Evolutionary conservation across 2,113 vertebrate species (phyloP), one percentile per base, ranked within the genome.

Genomic region (Tragulus kanchil): DNA sequence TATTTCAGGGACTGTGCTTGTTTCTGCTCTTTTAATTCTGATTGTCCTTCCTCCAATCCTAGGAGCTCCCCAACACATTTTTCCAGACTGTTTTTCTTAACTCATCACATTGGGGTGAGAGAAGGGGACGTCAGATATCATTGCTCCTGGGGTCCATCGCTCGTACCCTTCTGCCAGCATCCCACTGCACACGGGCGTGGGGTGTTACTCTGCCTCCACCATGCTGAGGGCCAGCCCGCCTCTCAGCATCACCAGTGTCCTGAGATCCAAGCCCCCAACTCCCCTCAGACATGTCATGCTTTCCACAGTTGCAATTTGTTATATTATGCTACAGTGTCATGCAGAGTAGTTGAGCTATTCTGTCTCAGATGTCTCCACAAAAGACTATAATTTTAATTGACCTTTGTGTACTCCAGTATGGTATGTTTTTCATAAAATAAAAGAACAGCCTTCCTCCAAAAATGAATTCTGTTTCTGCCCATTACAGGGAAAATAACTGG

Each of bases 351-450:
- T 54, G 13, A 31, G 8, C 64, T 54, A 6, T 23, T 84, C 25
- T 52, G 15, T 84, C 73, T 89, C 89, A 93, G 73, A 69, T 3
- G 17, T 69, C 62, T 58, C 45, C 1, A 10, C 1, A 13, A 45
- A 13, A 78, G 48, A 64, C 23, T 1, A 89, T 45, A 36, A 90
- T 84, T 92, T 90, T 50, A 58, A 21, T 21, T 83, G 59, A 56
- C 28, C 17, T 86, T 54, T 50, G 17, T 42, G 36, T 26, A 45
- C 10, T 45, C 36, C 50, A 64, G n/a, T 4, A 36, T 48, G 79
- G 19, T 83, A n/a, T 61, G 71, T 36, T 75, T 81, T 90, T 71
- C n/a, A n/a, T n/a, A 64, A 77, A 93, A 65, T 31, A 67, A 89
- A 95, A 95, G 15, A 8, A 13, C n/a, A 78, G 13, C 58, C 81